Evolutionary conservation across 2,888 invertebrate genomes (phyloP), one percentile per base, ranked within the genome.

Genomic region (Flabesymbios commensalis): DNA sequence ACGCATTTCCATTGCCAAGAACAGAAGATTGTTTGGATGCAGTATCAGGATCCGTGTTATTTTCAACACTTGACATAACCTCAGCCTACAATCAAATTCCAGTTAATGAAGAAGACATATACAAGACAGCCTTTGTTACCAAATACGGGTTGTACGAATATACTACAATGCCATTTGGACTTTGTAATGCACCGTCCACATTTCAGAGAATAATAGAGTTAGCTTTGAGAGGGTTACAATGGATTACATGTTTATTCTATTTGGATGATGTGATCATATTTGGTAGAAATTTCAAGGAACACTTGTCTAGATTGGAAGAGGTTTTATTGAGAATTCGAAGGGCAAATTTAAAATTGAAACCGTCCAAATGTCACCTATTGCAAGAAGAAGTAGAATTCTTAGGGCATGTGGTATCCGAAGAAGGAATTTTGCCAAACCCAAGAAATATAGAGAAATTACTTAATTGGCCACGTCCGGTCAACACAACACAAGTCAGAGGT

Each of bases 21-120:
- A 58, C 66, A 14, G 17, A 10, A 22, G 59, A 61, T 7, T 51
- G 56, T 22, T 47, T 74, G 1, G 69, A 65, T 39, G 36, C 59
- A 7, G 47, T 72, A n/a, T 22, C 65, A 10, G 72, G 72, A 1
- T 55, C 64, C 3, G 14, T 49, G 10, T 69, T 53, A 57, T 73
- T 71, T 42, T 57, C 49, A 17, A 57, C 57, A 2, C 53, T 73
- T 7, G 72, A 74, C 54, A 48, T 71, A 14, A 58, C 47, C 10
- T 45, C 52, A 7, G 70, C 69, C 7, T 72, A 72, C 54, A 70
- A 67, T 68, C 74, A 74, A 45, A 63, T 73, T 1, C 65, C 57
- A 14, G 22, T 64, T 3, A 19, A 29, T 7, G 24, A 47, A 22
- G 45, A 33, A 5, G 59, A 61, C 32, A 43, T 33, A 28, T 19